phyloP scores from a whole-genome alignment of 2,888 invertebrate species.

The Chouioia cunea region DNA sequence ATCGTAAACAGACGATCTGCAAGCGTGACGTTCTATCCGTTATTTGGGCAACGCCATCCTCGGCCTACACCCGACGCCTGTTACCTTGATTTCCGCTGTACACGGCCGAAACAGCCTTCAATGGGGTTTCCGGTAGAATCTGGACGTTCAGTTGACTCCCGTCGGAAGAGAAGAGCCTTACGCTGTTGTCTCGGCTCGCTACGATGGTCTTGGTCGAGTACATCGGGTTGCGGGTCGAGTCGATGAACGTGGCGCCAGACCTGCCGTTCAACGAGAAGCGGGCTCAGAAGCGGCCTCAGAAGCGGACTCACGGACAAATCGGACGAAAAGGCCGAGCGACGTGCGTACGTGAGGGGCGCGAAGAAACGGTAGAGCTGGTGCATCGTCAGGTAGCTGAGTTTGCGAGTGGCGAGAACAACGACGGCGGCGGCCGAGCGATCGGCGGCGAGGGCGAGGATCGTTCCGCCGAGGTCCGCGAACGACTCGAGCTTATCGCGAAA shows the following conservation, averaged over 20 bases:
- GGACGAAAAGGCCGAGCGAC: too few relatives aligned
- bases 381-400: conserved; percentile 53
- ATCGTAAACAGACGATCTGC: conserved; percentile 52
- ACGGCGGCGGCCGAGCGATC: conserved; percentile 48
- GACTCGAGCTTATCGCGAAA: conserved; percentile 46
- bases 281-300: too few relatives aligned
- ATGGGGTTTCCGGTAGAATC: conserved; percentile 46
- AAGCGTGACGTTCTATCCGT: conserved; percentile 1
- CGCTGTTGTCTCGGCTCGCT: conserved; percentile 51
- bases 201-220: conserved; percentile 51
- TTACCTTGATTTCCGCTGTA: conserved; percentile 53
- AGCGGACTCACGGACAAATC: too few relatives aligned
- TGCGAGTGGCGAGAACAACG: conserved; percentile 48
- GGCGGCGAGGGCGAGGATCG: conserved; percentile 46
- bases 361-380: conserved; percentile 55
- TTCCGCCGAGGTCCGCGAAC: conserved; percentile 50
- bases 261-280: too few relatives aligned
- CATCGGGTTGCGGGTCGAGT: conserved; percentile 51
- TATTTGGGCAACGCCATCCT: too few relatives aligned
- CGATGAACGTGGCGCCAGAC: conserved; percentile 45
- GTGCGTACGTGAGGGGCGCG: conserved; percentile 53
- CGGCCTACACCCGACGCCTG: not conserved
- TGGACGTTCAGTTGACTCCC: conserved; percentile 54
- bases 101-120: conserved; percentile 47
- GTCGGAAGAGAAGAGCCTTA: conserved; percentile 50